Conservation (phyloP, 2,113 vertebrate genomes). For the Phycodurus eques region DNA sequence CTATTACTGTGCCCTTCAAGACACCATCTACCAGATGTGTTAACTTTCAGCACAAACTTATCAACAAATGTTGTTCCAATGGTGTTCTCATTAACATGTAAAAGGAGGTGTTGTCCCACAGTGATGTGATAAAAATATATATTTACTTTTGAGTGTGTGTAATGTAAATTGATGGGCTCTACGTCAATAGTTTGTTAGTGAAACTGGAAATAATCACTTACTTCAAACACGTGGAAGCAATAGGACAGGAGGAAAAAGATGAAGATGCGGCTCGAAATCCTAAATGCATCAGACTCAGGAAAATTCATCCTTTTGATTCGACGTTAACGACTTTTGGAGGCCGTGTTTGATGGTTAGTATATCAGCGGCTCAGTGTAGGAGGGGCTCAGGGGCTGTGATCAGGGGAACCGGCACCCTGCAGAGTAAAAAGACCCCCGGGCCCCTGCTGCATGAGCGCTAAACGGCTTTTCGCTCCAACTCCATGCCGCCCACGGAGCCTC, state of each 20-base stretch:
- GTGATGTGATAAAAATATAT: constrained; percentile 23
- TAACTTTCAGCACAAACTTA: constrained; percentile 23
- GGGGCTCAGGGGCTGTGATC: constrained; percentile 66
- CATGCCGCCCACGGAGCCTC: constrained; percentile 61
- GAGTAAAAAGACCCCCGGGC: constrained; percentile 64
- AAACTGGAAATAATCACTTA: background rate
- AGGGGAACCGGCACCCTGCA: constrained; percentile 52
- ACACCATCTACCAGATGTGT: constrained; percentile 1
- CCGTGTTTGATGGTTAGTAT: constrained; percentile 36
- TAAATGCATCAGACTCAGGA: constrained; percentile 12
- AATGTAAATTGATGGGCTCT: constrained; percentile 45
- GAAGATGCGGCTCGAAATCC: background rate
- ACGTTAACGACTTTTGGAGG: constrained; percentile 37
- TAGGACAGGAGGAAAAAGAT: background rate
- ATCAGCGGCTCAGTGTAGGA: constrained; percentile 46
- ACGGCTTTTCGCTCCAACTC: constrained; percentile 35
- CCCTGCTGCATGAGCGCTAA: constrained; percentile 25
- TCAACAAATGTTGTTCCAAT: constrained; percentile 36
- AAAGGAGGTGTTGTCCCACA: constrained; percentile 10
- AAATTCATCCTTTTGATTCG: constrained; percentile 52
- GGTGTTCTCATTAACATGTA: constrained; percentile 10
- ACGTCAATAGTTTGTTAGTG: constrained; percentile 26
- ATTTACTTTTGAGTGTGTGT: constrained; percentile 31
- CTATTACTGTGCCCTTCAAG: background rate
- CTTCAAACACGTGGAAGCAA: background rate